A percentile compares a stretch with the other conserved stretches of the same genome.
Evolutionary conservation across 1,140 invertebrate species (phyloP).

Genomic region (Drosophila athabasca): DNA sequence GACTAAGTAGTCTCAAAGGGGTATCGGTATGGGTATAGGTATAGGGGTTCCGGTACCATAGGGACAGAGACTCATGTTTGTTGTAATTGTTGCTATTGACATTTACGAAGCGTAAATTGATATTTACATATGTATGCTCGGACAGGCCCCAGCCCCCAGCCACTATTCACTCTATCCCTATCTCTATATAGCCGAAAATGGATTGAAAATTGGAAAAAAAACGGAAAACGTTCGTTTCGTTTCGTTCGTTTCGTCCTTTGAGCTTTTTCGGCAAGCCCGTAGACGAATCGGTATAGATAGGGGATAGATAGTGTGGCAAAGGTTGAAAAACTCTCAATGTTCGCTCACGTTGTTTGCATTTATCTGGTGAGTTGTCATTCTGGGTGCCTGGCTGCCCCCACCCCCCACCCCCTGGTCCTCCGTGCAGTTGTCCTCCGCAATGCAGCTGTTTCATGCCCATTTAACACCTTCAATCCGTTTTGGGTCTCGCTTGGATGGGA

Average conservation of each 20-base stretch:
- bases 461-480: constrained; percentile 79
- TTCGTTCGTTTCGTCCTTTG: no score
- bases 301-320: not conserved
- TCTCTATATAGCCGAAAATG: constrained; percentile 45
- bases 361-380: constrained; percentile 67
- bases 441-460: constrained; percentile 81
- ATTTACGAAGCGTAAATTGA: constrained; percentile 76
- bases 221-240: constrained; percentile 12
- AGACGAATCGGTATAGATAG: not conserved
- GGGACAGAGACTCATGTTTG: constrained; percentile 26
- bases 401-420: constrained; percentile 43
- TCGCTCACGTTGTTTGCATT: constrained; percentile 57
- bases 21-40: constrained; percentile 1
- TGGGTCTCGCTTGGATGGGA: constrained; percentile 31
- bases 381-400: not conserved
- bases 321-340: constrained; percentile 18
- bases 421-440: constrained; percentile 45
- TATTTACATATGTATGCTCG: constrained; percentile 79
- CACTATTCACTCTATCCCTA: constrained; percentile 17
- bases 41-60: constrained; percentile 35
- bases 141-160: no score
- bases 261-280: constrained; percentile 56
- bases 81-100: constrained; percentile 76
- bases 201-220: constrained; percentile 69
- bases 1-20: constrained; percentile 44